phyloP scores from a whole-genome alignment of 1,140 invertebrate species.

The Centruroides sculpturatus region DNA sequence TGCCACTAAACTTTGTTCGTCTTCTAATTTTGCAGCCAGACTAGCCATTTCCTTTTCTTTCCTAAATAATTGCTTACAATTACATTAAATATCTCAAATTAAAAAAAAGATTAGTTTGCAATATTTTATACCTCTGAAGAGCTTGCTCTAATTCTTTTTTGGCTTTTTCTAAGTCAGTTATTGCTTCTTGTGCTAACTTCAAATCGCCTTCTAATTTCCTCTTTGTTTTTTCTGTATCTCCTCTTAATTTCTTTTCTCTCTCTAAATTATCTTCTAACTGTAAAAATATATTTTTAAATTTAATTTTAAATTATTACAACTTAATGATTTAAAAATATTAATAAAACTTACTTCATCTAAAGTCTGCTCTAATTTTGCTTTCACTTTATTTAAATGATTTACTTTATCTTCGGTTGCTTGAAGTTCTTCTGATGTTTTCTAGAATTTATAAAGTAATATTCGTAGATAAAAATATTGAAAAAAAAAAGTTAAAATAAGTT shows the following conservation, averaged over 20 bases:
- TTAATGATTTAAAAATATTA: background rate
- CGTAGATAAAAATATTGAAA: background rate
- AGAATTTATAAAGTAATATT: background rate
- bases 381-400: constrained; percentile 98
- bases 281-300: background rate
- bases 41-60: constrained; percentile 95
- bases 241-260: constrained; percentile 94
- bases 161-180: constrained; percentile 90
- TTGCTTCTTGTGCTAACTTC: constrained; percentile 95
- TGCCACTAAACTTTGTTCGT: constrained; percentile 89
- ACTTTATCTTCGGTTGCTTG: constrained; percentile 97
- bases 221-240: constrained; percentile 94
- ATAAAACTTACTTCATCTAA: constrained; percentile 53
- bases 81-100: background rate
- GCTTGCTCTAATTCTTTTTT: constrained; percentile 96
- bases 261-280: constrained; percentile 86
- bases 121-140: constrained; percentile 43
- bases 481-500: background rate
- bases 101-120: background rate
- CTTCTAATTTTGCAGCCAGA: constrained; percentile 89
- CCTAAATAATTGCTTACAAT: constrained; percentile 24
- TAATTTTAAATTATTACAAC: background rate
- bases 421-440: constrained; percentile 86
- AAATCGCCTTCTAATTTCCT: constrained; percentile 88
- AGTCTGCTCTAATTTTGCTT: constrained; percentile 94